Evolutionary conservation across 2,888 invertebrate species (phyloP).

Genomic region (Crossocerus cetratus): DNA sequence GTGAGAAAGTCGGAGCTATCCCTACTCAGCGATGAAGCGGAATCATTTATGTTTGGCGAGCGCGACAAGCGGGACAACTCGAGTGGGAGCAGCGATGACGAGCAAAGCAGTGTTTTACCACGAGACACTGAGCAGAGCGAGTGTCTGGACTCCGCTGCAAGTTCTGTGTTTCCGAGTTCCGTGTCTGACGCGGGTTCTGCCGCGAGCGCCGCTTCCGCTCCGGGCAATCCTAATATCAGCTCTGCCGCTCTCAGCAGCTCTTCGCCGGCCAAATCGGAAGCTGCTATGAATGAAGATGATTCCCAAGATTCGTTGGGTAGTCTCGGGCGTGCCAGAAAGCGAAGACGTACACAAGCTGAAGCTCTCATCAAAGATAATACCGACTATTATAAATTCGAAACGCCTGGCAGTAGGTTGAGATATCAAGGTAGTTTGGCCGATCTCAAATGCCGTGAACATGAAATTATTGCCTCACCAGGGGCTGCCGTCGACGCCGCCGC

Average conservation of each 20-base stretch:
- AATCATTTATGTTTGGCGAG: constrained; percentile 88
- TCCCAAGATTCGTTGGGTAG: constrained; percentile 66
- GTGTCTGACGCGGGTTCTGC: no score
- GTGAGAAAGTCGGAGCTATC: constrained; percentile 86
- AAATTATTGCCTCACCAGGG: constrained; percentile 70
- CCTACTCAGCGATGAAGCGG: constrained; percentile 89
- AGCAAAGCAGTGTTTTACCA: constrained; percentile 69
- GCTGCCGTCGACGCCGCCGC: not conserved
- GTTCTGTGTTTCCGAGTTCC: not conserved
- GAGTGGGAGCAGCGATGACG: constrained; percentile 80
- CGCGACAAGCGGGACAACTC: constrained; percentile 83
- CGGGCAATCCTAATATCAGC: no score
- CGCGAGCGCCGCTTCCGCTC: no score
- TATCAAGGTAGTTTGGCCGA: constrained; percentile 74
- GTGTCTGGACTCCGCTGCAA: constrained; percentile 21
- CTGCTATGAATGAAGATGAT: constrained; percentile 65
- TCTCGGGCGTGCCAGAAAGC: constrained; percentile 68
- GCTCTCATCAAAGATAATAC: constrained; percentile 80
- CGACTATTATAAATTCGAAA: constrained; percentile 80
- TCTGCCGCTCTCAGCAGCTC: not conserved
- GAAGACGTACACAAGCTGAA: constrained; percentile 80
- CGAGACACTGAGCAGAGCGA: constrained; percentile 72
- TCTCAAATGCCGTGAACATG: constrained; percentile 38
- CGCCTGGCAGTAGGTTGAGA: constrained; percentile 77
- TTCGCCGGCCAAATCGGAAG: constrained; percentile 62